Evolutionary conservation across 2,797 vertebrate species (phyloP), one percentile per base, ranked within the genome.

Genomic region (Cryptoprocta ferox): DNA sequence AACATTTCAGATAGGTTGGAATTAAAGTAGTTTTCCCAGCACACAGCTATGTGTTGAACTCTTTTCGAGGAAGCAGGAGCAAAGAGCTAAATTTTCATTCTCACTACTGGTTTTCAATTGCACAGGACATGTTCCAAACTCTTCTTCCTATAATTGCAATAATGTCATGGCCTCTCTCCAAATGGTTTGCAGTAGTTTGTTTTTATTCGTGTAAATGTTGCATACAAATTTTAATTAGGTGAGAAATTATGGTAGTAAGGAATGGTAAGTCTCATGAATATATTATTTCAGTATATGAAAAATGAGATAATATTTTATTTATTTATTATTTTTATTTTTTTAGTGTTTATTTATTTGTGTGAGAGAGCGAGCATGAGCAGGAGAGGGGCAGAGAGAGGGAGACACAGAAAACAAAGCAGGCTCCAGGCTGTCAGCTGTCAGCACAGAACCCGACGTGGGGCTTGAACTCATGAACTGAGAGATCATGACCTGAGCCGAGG

Each of bases 11-110:
- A 63, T 45, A 39, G 7, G 24, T 24, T 30, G 56, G 28, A 89
- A 96, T 97, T 82, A 42, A 91, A 94, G 50, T 35, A 89, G n/a
- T 94, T 92, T 91, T 9, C 71, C 75, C 39, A 83, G 39, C 6
- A 61, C 30, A 42, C 45, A 87, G 59, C 76, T 65, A 56, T 10
- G 37, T 65, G 39, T 39, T 81, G 66, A 79, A 79, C 24, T 75
- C 16, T 96, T 59, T 82, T 83, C 8, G 7, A 87, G 39, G 48
- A 87, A 94, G 30, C 2, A 19, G 63, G 66, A 63, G 8, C 21
- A 65, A 83, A 93, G 42, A 83, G 53, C 89, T 53, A 76, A 37
- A 42, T 63, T 89, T 95, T 68, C 24, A n/a, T 70, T 84, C 71
- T 48, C 90, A 42, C 7, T 76, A 42, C 32, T 87, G 12, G 65